Base-by-base conservation (phyloP, 2,888 invertebrate species). In the Melieria omissa region DNA sequence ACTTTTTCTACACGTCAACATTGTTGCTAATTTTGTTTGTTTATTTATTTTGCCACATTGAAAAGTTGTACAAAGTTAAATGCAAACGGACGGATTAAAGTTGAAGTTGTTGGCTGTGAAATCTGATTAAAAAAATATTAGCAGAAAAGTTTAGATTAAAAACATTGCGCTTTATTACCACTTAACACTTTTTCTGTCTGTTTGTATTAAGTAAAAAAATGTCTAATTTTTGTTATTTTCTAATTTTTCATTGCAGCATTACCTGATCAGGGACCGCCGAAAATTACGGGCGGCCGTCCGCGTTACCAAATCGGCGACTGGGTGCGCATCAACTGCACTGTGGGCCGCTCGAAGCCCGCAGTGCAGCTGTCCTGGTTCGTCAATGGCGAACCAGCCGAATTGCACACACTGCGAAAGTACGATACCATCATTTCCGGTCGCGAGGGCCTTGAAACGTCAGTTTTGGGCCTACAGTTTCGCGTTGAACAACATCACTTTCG, bases 401-500 rank as follows among this genome's bases (percentile, higher is more conserved):
- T 85, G 9, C 80, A 84, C 14, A 84, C 85, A 72, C 74, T 89
- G 52, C 83, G 86, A 49, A 88, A 89, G 46, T 91, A 90, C 41
- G 88, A 88, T 60, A 88, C 87, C 44, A 86, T 89, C 46, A 84
- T 89, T 52, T 88, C 89, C 29, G 90, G 90, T 12, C 87, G 89
- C 3, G 91, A 91, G 77, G 90, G 91, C 14, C 87, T 93, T 71
- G 91, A 92, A 85, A 92, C 92, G 12, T 90, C 92, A 2, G 89
- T 90, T 64, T 86, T 93, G 72, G 92, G 92, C 45, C 86, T 93
- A 74, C 90, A 92, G 82, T 93, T 93, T 85, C 89, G 89, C 75
- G 92, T 93, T 65, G 89, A 89, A 67, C 89, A 89, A 79, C 90
- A 91, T 81, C 93, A 93, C 85, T 93, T 93, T 87, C 89, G 90